Base-by-base conservation (phyloP, 2,113 vertebrate species). In the Psittacus erithacus region DNA sequence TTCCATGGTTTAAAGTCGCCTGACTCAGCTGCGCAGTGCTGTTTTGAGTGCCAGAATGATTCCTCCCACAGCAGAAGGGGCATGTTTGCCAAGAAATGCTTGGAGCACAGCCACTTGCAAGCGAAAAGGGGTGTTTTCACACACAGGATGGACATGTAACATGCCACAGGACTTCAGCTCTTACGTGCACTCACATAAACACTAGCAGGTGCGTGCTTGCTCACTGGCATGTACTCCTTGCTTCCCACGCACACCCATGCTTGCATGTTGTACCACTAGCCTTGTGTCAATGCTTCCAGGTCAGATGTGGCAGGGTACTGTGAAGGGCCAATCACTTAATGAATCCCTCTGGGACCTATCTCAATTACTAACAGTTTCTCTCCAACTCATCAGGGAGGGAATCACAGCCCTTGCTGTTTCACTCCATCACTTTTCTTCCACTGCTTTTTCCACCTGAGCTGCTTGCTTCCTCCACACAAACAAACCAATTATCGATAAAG, bases 251-350 rank as follows among this genome's bases (percentile, higher is more conserved):
- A 10, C 50, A 10, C 75, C 11, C 82, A 11, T 25, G 23, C 29
- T 19, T 14, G 75, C 46, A 59, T 9, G 46, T 4, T 8, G 39
- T 12, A n/a, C 11, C 86, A 43, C 93, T 20, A 94, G 87, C 91
- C 92, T 82, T 80, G 9, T 20, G 92, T 64, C 82, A 89, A 96
- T 93, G 96, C 96, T 95, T 97, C 97, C 97, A 97, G 97, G 98
- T 97, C 98, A 97, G 97, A 95, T 94, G 97, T 97, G 98, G 97
- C 97, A 95, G 97, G 97, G 96, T 88, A 82, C 92, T 87, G 97
- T 91, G 96, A 93, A 98, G 97, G 97, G 94, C 98, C 98, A 97
- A 98, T 96, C 98, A 92, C 96, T 98, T 98, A 98, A 98, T 98
- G 98, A 98, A 98, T 92, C 98, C 98, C 98, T 97, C 96, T 81